These are phyloP conservation scores for Neelides folsomi DNA, from an alignment of 2,888 invertebrate species.

Conservation along the genomic window DNA sequence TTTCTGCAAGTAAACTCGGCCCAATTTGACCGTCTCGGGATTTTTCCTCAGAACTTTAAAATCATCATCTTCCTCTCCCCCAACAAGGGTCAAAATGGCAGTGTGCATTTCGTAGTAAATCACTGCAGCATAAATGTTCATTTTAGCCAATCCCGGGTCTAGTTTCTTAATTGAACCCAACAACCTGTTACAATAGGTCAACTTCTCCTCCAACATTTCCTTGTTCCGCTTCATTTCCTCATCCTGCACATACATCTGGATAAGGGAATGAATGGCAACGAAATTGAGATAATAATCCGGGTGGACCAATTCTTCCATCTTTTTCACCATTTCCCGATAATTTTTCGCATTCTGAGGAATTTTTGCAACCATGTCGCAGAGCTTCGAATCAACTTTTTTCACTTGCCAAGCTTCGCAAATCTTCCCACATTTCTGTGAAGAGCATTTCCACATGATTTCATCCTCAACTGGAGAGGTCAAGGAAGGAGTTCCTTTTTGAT, in stretches of 20 bases:
- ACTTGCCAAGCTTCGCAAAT: conserved; percentile 28
- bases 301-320: conserved; percentile 61
- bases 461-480: conserved; percentile 1
- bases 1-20: conserved; percentile 34
- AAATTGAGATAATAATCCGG: conserved; percentile 73
- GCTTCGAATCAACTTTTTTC: conserved; percentile 26
- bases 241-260: conserved; percentile 64
- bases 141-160: conserved; percentile 37
- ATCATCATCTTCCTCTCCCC: conserved; percentile 31
- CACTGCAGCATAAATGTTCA: conserved; percentile 64
- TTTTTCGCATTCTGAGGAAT: conserved; percentile 14
- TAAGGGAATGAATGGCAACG: conserved; percentile 63
- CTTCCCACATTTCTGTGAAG: conserved; percentile 23
- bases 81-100: conserved; percentile 34
- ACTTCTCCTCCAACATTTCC: conserved; percentile 24
- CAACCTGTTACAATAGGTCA: conserved; percentile 35
- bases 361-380: conserved; percentile 28
- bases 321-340: conserved; percentile 48
- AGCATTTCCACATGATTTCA: conserved; percentile 28
- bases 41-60: conserved; percentile 23
- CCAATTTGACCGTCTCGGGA: conserved; percentile 28
- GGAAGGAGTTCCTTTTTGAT: neutral
- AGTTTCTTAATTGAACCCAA: conserved; percentile 35
- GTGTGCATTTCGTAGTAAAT: conserved; percentile 54
- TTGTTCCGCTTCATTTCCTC: conserved; percentile 44